phyloP scores from a whole-genome alignment of 1,140 invertebrate genomes.

The Meloidogyne hapla region DNA sequence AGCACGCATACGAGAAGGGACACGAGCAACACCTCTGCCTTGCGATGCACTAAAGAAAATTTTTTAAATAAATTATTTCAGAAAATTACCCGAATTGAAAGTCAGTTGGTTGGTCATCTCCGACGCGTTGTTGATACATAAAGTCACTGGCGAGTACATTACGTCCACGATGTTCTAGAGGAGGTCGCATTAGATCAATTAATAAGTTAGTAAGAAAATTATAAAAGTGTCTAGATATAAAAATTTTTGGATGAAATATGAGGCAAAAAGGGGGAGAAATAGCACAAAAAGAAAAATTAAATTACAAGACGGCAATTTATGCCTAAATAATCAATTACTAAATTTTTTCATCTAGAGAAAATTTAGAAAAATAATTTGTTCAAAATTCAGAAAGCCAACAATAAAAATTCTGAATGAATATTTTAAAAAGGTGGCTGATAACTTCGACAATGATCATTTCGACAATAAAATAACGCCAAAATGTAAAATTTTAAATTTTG shows the following conservation, averaged over 20 bases:
- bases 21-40: neutral
- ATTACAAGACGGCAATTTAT: no score
- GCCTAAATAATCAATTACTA: no score
- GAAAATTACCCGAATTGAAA: neutral
- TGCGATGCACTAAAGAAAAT: neutral
- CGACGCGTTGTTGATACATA: neutral
- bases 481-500: no score
- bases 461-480: no score
- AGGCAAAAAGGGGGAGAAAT: no score
- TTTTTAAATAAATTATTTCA: neutral
- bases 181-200: neutral
- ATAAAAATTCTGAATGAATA: no score
- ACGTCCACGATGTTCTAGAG: neutral
- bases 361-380: no score
- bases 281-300: neutral
- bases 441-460: no score
- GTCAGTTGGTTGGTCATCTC: neutral
- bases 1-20: neutral
- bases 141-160: neutral
- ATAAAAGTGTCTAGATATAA: neutral
- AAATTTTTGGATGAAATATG: neutral
- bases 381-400: no score
- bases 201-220: neutral
- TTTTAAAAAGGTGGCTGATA: no score
- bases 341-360: no score